These are phyloP conservation scores for Camponotus vicinus DNA, from an alignment of 1,140 invertebrate genomes.

Conservation along the genomic window DNA sequence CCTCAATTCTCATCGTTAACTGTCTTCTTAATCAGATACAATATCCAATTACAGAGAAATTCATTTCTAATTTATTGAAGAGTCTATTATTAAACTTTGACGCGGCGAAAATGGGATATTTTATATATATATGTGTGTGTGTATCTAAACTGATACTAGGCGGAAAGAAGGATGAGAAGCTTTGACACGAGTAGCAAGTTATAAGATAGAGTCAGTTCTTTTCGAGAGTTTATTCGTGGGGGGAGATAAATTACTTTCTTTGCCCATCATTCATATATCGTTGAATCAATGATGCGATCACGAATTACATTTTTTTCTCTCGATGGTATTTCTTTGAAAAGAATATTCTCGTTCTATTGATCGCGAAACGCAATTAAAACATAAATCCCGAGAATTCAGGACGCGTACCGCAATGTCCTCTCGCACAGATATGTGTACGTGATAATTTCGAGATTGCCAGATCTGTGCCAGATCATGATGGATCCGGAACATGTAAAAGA, in stretches of 20 bases:
- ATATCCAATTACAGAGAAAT: background rate
- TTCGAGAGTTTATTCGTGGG: background rate
- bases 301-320: slow-evolving; percentile 19
- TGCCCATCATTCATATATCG: slow-evolving; percentile 47
- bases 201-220: background rate
- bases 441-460: background rate
- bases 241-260: slow-evolving; percentile 52
- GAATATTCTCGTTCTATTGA: background rate
- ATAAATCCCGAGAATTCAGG: slow-evolving; percentile 8
- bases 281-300: slow-evolving; percentile 32
- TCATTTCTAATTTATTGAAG: slow-evolving; percentile 6
- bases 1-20: background rate
- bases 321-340: background rate
- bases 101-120: background rate
- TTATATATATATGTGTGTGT: background rate
- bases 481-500: background rate
- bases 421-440: background rate
- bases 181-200: slow-evolving; percentile 10
- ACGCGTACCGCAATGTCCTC: background rate
- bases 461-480: background rate
- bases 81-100: slow-evolving; percentile 19
- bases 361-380: background rate
- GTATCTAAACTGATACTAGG: background rate
- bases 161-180: background rate
- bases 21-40: background rate